phyloP scores from a whole-genome alignment of 1,140 invertebrate species.

The Drosophila tropicalis region DNA sequence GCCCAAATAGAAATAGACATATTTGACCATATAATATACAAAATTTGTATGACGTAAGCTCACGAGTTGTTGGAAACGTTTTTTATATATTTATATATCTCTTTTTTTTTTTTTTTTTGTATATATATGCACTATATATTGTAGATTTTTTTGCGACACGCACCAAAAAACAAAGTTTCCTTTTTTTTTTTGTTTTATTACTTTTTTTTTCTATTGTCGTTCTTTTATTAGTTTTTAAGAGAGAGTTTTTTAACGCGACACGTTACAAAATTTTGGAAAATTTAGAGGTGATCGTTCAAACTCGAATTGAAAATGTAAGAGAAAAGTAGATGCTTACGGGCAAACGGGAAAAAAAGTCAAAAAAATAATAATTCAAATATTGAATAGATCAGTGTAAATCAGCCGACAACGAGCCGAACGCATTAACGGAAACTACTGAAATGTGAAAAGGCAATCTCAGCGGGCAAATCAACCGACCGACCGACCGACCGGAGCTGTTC shows the following conservation, averaged over 20 bases:
- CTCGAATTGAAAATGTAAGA: not conserved
- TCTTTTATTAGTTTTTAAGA: constrained; percentile 13
- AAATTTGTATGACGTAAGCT: constrained; percentile 71
- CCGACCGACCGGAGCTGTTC: constrained; percentile 53
- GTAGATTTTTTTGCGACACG: not conserved
- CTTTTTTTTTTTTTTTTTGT: not conserved
- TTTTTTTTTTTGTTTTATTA: not conserved
- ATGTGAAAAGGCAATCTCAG: constrained; percentile 60
- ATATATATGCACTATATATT: constrained; percentile 8
- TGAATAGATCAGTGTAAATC: constrained; percentile 18
- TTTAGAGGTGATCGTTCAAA: not conserved
- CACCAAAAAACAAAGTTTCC: constrained; percentile 3
- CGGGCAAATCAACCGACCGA: constrained; percentile 38
- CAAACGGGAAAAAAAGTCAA: not conserved
- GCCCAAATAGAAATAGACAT: constrained; percentile 72
- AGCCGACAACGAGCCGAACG: constrained; percentile 64
- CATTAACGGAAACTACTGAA: constrained; percentile 80
- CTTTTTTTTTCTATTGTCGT: not conserved
- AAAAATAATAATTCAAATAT: constrained; percentile 32
- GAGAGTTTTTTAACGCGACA: not conserved
- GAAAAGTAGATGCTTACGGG: not conserved
- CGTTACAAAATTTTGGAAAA: constrained; percentile 11
- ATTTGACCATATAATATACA: constrained; percentile 55
- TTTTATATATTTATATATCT: not conserved
- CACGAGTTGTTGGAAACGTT: constrained; percentile 55